phyloP scores from a whole-genome alignment of 1,140 invertebrate genomes.

The Chironomus striatipennis region DNA sequence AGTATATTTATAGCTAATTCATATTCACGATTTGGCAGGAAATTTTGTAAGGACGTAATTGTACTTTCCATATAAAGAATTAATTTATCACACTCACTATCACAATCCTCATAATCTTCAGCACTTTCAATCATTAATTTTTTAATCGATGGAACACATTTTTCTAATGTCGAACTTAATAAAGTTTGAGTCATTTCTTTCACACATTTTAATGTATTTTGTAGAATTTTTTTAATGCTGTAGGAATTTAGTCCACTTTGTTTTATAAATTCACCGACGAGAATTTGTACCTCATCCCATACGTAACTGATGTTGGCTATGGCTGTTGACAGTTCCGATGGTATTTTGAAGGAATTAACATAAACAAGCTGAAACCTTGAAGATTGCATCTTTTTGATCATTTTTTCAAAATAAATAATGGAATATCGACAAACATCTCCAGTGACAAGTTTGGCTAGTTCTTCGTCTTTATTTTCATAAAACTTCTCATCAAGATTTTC shows the following conservation, averaged over 20 bases:
- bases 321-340: slow-evolving; percentile 84
- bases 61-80: slow-evolving; percentile 73
- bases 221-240: no score
- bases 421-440: slow-evolving; percentile 57
- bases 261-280: slow-evolving; percentile 62
- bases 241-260: slow-evolving; percentile 49
- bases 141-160: slow-evolving; percentile 41
- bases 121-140: slow-evolving; percentile 70
- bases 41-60: slow-evolving; percentile 57
- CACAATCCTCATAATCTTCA: slow-evolving; percentile 38
- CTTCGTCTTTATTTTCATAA: slow-evolving; percentile 49
- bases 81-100: slow-evolving; percentile 59
- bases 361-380: slow-evolving; percentile 39
- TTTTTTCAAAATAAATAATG: slow-evolving; percentile 71
- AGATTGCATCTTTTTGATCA: slow-evolving; percentile 33
- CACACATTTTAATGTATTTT: no score
- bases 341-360: slow-evolving; percentile 68
- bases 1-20: slow-evolving; percentile 64
- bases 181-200: no score
- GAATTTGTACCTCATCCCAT: slow-evolving; percentile 59
- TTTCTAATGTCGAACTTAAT: no score
- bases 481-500: not conserved
- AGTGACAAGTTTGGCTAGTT: not conserved
- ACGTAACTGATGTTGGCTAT: slow-evolving; percentile 97
- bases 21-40: slow-evolving; percentile 72